phyloP scores from a whole-genome alignment of 2,113 vertebrate species.

The Nipponia nippon region DNA sequence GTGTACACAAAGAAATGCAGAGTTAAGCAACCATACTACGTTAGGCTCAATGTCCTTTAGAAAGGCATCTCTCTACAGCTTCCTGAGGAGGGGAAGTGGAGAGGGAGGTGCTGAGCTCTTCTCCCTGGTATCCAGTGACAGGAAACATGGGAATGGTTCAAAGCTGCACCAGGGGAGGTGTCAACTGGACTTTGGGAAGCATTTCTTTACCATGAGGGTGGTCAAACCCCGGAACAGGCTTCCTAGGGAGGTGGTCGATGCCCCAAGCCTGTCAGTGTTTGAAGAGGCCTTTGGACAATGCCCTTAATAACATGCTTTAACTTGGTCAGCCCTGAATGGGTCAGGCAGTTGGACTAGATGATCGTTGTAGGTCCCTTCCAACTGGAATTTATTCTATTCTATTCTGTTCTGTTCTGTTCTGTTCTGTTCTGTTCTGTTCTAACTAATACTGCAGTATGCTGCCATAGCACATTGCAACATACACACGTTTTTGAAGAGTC shows the following conservation, averaged over 20 bases:
- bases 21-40: not conserved
- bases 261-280: not conserved
- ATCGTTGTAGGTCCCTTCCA: not conserved
- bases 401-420: not conserved
- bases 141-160: rapidly evolving
- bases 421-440: not conserved
- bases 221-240: not conserved
- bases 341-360: not conserved
- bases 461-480: not conserved
- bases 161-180: not conserved
- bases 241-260: not conserved
- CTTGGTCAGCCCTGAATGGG: not conserved
- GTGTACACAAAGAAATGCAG: not conserved
- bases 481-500: not conserved
- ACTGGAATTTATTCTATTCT: not conserved
- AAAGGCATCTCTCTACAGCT: not conserved
- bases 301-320: not conserved
- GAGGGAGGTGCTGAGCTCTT: not conserved
- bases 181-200: not conserved
- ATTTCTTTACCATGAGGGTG: not conserved
- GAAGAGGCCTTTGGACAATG: not conserved
- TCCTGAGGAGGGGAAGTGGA: not conserved
- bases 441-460: not conserved
- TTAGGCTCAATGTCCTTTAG: not conserved
- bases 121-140: not conserved